Evolutionary conservation across 2,113 vertebrate genomes (phyloP), one percentile per base, ranked within the genome.

Genomic region (Nibea coibor): DNA sequence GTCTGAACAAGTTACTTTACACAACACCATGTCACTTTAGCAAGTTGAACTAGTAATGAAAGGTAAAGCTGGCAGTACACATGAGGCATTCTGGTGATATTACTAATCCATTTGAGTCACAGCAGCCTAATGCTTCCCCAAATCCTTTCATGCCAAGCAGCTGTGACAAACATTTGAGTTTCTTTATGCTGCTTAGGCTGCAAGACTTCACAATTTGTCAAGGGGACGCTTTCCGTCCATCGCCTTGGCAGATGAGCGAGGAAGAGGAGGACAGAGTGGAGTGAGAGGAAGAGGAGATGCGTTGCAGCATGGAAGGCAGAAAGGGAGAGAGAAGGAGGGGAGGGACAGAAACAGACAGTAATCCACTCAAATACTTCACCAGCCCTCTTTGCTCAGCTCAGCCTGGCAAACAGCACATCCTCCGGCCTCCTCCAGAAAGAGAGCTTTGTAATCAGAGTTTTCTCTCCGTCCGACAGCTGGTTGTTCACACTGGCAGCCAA

Each of bases 331-430:
- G 58, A 72, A 53, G 50, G 69, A 83, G 71, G 71, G 72, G 74
- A 68, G 69, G 57, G 65, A 35, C 31, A 35, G 31, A 85, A 80
- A 83, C 28, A 81, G 69, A 63, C 72, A 83, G 82, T 87, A 90
- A 94, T 92, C 91, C 88, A 93, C 90, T 92, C 87, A 89, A 87
- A 92, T 68, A 85, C 92, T 91, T 93, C 87, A 86, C 92, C 88
- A 81, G 62, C 70, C 76, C 81, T 77, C 75, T 85, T 82, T 71
- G 77, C 71, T 81, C 42, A 61, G 85, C 84, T 81, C 85, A 65
- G 88, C 76, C 84, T 92, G 90, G 89, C 91, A 88, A 89, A 85
- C 88, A 57, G 72, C 16, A 78, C 88, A 79, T 89, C 89, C 86
- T 88, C 74, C 54, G 8, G 69, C 68, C 63, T 80, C 70, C 69